Conservation (phyloP, 1,140 invertebrate genomes). For the Lasioglossum baleicum region DNA sequence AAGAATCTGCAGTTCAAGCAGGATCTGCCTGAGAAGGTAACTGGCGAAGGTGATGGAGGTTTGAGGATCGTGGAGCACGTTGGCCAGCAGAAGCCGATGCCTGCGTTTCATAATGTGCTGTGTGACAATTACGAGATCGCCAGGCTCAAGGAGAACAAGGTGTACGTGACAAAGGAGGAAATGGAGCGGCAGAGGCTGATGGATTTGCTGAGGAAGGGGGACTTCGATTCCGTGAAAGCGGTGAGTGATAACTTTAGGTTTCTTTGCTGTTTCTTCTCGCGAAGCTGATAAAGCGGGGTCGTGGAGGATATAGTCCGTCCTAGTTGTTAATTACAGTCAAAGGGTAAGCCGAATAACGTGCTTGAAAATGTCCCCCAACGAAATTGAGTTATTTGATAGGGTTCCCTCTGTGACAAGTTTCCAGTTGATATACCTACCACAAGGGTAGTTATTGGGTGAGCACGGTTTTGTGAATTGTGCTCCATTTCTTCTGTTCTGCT, state of each 20-base stretch:
- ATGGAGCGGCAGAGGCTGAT: constrained; percentile 68
- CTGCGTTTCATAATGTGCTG: constrained; percentile 67
- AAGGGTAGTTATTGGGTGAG: too few species aligned
- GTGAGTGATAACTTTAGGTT: constrained; percentile 59
- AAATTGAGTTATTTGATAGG: background rate
- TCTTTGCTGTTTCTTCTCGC: background rate
- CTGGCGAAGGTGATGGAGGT: constrained; percentile 12
- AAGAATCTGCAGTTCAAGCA: constrained; percentile 71
- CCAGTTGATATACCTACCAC: too few species aligned
- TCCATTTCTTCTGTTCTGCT: too few species aligned
- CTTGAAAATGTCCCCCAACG: too few species aligned
- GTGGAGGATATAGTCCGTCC: too few species aligned
- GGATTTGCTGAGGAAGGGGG: constrained; percentile 64
- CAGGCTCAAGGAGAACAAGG: constrained; percentile 53
- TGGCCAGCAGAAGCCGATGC: constrained; percentile 40
- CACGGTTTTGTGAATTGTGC: too few species aligned
- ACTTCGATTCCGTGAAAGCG: constrained; percentile 65
- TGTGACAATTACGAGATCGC: constrained; percentile 67
- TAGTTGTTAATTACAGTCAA: too few species aligned
- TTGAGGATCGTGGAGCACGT: constrained; percentile 42
- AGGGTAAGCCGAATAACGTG: too few species aligned
- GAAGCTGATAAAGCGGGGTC: background rate
- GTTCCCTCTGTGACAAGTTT: too few species aligned
- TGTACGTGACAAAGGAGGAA: constrained; percentile 69
- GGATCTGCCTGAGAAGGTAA: constrained; percentile 55